These are phyloP conservation scores for Oxygymnocypris stewartii DNA, from an alignment of 2,113 vertebrate genomes.

Conservation along the genomic window DNA sequence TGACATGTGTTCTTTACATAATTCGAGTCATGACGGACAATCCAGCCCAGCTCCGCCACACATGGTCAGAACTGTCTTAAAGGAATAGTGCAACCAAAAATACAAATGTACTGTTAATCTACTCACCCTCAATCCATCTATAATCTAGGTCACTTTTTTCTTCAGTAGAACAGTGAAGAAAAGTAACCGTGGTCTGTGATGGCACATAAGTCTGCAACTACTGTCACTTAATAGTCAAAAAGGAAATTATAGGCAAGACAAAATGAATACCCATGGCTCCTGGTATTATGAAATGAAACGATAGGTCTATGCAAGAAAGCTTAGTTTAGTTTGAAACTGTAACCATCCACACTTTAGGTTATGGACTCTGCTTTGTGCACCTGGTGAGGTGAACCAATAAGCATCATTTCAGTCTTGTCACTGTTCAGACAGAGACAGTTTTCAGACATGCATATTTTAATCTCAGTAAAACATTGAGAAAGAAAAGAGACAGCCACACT, in stretches of 20 bases:
- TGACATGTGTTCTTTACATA: constrained; percentile 58
- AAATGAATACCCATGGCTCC: too few relatives aligned
- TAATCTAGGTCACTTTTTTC: not conserved
- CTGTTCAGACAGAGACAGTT: too few relatives aligned
- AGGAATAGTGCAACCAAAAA: not conserved
- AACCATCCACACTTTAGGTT: too few relatives aligned
- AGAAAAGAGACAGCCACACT: too few relatives aligned
- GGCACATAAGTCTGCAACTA: not conserved
- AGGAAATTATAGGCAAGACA: too few relatives aligned
- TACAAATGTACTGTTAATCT: not conserved
- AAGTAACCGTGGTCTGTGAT: not conserved
- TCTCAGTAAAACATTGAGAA: too few relatives aligned
- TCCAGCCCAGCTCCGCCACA: constrained; percentile 42
- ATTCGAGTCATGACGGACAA: constrained; percentile 56
- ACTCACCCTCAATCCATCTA: not conserved
- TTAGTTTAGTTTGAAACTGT: too few relatives aligned
- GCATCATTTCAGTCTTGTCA: too few relatives aligned
- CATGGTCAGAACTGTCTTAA: constrained; percentile 44
- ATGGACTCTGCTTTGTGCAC: too few relatives aligned
- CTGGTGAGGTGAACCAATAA: too few relatives aligned
- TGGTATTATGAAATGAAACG: not conserved
- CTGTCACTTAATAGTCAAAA: not conserved
- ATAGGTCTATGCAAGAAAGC: not conserved
- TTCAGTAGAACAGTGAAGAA: not conserved
- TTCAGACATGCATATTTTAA: too few relatives aligned